phyloP scores from a whole-genome alignment of 2,888 invertebrate species.

The Acrobasis consociella region DNA sequence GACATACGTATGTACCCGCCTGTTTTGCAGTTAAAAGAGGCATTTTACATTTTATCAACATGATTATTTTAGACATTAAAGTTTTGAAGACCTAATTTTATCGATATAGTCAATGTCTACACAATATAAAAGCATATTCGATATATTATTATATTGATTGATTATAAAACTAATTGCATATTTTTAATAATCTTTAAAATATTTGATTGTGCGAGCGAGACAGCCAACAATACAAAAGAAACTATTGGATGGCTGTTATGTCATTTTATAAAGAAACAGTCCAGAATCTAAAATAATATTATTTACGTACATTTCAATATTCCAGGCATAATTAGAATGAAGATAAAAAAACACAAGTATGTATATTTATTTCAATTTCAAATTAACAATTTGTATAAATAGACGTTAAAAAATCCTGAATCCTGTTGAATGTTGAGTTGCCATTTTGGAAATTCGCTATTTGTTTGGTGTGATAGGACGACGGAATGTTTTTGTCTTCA shows the following conservation, averaged over 20 bases:
- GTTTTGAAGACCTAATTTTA: too few species aligned
- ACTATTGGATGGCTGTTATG: too few species aligned
- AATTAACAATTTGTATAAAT: conserved; percentile 9
- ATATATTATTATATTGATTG: too few species aligned
- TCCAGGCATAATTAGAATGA: conserved; percentile 20
- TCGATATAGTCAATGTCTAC: too few species aligned
- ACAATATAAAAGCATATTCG: too few species aligned
- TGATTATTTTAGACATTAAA: too few species aligned
- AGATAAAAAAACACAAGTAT: not conserved
- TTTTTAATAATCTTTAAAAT: too few species aligned
- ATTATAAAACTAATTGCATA: too few species aligned
- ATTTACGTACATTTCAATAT: conserved; percentile 5
- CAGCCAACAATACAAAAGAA: too few species aligned
- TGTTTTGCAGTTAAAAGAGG: too few species aligned
- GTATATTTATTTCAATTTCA: conserved; percentile 3
- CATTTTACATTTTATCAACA: too few species aligned
- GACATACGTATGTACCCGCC: not conserved
- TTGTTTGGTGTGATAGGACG: conserved; percentile 41
- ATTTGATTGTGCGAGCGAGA: too few species aligned
- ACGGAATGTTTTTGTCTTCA: conserved; percentile 68
- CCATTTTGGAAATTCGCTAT: conserved; percentile 23
- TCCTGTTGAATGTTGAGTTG: conserved; percentile 11
- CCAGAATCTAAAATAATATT: not conserved
- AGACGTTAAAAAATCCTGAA: not conserved
- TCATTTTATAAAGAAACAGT: not conserved